Evolutionary conservation across 92 coral and sea anemone species (phyloP), one percentile per base, ranked within the genome.

Genomic region (Parazoanthus atlanticus): DNA sequence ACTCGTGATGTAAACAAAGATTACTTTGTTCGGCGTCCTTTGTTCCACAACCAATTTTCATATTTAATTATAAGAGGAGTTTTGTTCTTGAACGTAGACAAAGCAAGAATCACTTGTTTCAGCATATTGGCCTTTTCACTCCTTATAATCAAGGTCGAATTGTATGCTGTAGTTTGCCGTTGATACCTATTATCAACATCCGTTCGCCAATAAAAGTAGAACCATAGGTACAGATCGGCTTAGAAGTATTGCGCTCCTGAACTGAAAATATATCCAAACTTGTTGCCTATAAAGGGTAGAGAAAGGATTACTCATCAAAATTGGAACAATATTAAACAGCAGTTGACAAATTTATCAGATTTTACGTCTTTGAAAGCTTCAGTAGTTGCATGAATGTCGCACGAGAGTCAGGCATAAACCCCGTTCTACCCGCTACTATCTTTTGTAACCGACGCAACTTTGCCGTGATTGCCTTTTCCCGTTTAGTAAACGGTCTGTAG

Each of bases 1-100:
- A 69, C 87, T 43, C 67, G 87, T 17, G 78, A 70, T 84, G 78
- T 49, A 47, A 84, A 84, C 87, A 84, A 70, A 84, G 66, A 82
- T 41, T 66, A 16, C 64, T 70, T 84, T 70, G 54, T 84, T 84
- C 87, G 41, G 78, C 78, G 77, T 38, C 64, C 78, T 84, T 84
- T 84, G 78, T 84, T 84, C 78, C 13, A 25, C 40, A 46, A 69
- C 87, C 58, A 69, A 64, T 84, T 70, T 84, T 67, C 87, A 84
- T 84, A 69, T 84, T 84, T 84, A 84, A 84, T 84, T 84, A 84
- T 41, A 84, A 40, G 58, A 84, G 54, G 38, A 29, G 65, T 30
- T 84, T 75, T 75, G 79, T 75, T 75, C 79, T 36, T 84, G 78
- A 72, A 19, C 26, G 26, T 28, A 69, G 87, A 70, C 87, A 70